phyloP scores from a whole-genome alignment of 1,140 invertebrate species.

The Diabrotica virgifera region DNA sequence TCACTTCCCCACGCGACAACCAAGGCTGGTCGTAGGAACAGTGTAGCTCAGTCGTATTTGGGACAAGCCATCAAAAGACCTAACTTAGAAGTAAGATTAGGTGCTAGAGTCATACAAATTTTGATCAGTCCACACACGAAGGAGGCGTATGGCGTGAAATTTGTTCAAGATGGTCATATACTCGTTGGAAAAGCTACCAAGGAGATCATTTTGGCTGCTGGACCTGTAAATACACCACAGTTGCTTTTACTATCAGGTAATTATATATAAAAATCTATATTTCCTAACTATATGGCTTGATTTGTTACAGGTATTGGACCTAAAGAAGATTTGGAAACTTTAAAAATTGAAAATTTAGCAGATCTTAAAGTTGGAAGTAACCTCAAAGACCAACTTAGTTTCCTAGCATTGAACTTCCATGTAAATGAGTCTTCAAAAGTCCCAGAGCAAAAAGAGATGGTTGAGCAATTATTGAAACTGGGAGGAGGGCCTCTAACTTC shows the following conservation, averaged over 20 bases:
- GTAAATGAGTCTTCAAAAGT: conserved; percentile 22
- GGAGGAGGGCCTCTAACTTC: conserved; percentile 49
- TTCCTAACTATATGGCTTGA: background rate
- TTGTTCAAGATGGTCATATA: conserved; percentile 49
- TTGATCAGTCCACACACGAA: conserved; percentile 57
- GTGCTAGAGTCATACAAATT: conserved; percentile 60
- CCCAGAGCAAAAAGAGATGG: conserved; percentile 28
- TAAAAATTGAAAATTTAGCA: conserved; percentile 46
- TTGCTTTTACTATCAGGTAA: conserved; percentile 70
- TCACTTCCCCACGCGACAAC: conserved; percentile 66
- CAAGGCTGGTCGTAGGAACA: conserved; percentile 52
- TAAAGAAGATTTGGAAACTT: conserved; percentile 52
- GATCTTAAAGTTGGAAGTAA: conserved; percentile 57
- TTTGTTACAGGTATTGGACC: conserved; percentile 62
- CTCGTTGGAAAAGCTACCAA: conserved; percentile 56
- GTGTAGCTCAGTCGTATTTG: conserved; percentile 57
- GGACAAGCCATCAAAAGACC: conserved; percentile 53
- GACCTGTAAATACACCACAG: conserved; percentile 86
- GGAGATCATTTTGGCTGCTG: conserved; percentile 70
- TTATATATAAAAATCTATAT: background rate
- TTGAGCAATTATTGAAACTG: conserved; percentile 46
- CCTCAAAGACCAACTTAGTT: conserved; percentile 55
- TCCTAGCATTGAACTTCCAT: conserved; percentile 41
- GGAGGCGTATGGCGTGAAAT: conserved; percentile 63
- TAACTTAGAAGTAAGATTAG: conserved; percentile 64